A percentile compares a stretch with the other conserved stretches of the same genome.
These are phyloP conservation scores for Stegodyphus dumicola DNA, from an alignment of 1,140 invertebrate genomes.

Conservation along the genomic window DNA sequence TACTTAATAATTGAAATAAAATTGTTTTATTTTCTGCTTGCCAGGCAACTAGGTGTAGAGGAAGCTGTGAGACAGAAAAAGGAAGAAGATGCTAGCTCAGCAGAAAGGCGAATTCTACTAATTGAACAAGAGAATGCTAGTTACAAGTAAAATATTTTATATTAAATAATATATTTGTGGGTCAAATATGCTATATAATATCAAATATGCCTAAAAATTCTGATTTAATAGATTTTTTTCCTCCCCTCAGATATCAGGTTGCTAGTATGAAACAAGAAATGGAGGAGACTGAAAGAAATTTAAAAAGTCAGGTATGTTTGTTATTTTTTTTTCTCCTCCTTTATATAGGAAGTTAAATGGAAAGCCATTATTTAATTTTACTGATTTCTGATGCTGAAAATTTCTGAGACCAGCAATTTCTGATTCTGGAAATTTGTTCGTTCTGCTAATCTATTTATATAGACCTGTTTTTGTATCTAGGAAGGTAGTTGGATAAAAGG, in stretches of 20 bases:
- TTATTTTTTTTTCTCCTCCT: too few relatives aligned
- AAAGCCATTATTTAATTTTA: too few relatives aligned
- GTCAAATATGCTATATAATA: background rate
- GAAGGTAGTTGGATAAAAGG: too few relatives aligned
- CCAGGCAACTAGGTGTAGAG: slow-evolving; percentile 80
- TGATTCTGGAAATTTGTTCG: background rate
- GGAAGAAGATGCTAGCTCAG: slow-evolving; percentile 82
- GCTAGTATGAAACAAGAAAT: slow-evolving; percentile 60
- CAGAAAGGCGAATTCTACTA: slow-evolving; percentile 79
- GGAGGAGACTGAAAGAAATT: slow-evolving; percentile 57
- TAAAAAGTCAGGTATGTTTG: slow-evolving; percentile 25
- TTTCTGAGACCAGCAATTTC: background rate
- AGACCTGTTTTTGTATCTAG: too few relatives aligned
- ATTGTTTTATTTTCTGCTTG: slow-evolving; percentile 64
- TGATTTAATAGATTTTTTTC: background rate
- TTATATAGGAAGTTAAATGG: too few relatives aligned
- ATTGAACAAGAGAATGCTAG: slow-evolving; percentile 79
- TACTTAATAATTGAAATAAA: background rate
- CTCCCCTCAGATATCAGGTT: slow-evolving; percentile 27
- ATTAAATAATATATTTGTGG: background rate
- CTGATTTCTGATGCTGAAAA: background rate
- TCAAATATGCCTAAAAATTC: background rate
- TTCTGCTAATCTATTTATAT: too few relatives aligned
- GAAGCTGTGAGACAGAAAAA: slow-evolving; percentile 85
- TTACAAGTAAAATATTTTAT: slow-evolving; percentile 55